Base-by-base conservation (phyloP, 2,797 vertebrate species). In the Molossus alvarezi region DNA sequence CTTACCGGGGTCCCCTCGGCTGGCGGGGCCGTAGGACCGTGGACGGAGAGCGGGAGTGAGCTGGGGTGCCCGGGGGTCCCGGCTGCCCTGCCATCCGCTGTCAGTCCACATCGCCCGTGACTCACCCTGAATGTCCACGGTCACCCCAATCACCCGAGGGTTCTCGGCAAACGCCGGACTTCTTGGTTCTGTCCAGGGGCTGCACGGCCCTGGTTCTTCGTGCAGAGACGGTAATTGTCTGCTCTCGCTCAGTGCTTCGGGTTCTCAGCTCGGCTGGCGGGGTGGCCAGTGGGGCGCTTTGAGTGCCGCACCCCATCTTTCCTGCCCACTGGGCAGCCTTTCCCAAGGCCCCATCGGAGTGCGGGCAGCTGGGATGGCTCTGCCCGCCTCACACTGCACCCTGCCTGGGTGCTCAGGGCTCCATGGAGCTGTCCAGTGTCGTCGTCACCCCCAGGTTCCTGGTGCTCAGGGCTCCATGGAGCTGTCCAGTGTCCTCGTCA, bases 81-180 rank as follows among this genome's bases (percentile, higher is more conserved):
- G 18, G 45, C 41, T 9, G 29, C n/a, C 33, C 48, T 0, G 0
- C 0, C 1, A 0, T 2, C 58, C 23, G 0, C 71, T 6, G 51
- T 21, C n/a, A 0, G 0, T 13, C 55, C 60, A 48, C 45, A 51
- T 6, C 5, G 45, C 81, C 57, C 84, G 21, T 1, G 7, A 9
- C 53, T 73, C 37, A 9, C 6, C 0, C 0, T 0, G 15, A 0
- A 0, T 11, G 20, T 55, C 48, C 73, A 0, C 81, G 5, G 60
- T 80, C 45, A 12, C 86, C 48, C 60, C 97, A 25, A 92, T 94
- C 88, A 73, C 51, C 81, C 48, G 93, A 91, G 87, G 84, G 85
- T 94, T 91, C 89, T 65, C 89, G 93, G 88, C 93, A 96, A 95
- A 96, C 90, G 87, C 0, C 58, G 91, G 95, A 95, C 93, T 93